Percentiles rank a stretch among this genome's conserved stretches.
These are phyloP conservation scores for Malacosoma neustria DNA, from an alignment of 2,888 invertebrate species.

Conservation along the genomic window DNA sequence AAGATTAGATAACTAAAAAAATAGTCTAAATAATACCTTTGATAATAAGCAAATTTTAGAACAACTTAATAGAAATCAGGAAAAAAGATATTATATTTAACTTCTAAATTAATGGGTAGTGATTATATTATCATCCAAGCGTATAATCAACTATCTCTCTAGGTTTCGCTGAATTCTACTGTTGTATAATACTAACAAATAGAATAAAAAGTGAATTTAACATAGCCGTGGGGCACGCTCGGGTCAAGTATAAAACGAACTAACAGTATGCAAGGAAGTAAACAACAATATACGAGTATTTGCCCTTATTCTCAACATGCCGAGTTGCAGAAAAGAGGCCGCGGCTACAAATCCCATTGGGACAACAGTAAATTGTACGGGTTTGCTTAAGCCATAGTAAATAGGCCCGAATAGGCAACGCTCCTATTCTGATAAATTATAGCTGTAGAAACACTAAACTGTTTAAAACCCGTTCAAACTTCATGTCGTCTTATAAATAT, in stretches of 20 bases:
- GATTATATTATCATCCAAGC: no score
- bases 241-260: neutral
- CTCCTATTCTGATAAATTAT: slow-evolving; percentile 11
- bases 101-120: no score
- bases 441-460: slow-evolving; percentile 3
- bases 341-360: slow-evolving; percentile 11
- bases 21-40: no score
- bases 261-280: slow-evolving; percentile 6
- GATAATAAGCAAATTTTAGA: no score
- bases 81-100: no score
- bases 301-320: slow-evolving; percentile 11
- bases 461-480: neutral
- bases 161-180: no score
- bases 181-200: no score
- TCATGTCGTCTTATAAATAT: neutral
- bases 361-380: slow-evolving; percentile 15
- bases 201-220: neutral
- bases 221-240: neutral
- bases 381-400: slow-evolving; percentile 16
- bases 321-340: slow-evolving; percentile 16
- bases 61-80: no score
- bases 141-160: no score
- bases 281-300: slow-evolving; percentile 15
- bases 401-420: slow-evolving; percentile 10
- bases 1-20: no score